phyloP scores from a whole-genome alignment of 2,113 vertebrate genomes.

The Dicaeum eximium region DNA sequence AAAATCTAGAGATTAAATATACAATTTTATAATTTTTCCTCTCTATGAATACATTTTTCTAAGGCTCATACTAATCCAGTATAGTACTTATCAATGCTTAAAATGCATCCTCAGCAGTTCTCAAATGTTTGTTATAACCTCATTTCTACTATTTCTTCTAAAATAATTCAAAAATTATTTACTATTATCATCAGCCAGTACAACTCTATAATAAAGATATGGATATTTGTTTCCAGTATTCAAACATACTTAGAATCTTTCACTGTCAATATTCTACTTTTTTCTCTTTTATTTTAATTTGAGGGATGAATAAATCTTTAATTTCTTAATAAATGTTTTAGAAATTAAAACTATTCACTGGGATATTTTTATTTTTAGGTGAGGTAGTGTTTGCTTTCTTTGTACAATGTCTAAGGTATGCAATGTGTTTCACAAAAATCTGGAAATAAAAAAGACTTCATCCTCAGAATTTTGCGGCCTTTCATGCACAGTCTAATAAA shows the following conservation, averaged over 20 bases:
- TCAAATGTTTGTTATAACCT: neutral
- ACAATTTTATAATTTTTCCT: neutral
- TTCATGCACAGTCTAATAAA: neutral
- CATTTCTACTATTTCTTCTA: neutral
- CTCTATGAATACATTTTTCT: neutral
- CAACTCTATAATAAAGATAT: neutral
- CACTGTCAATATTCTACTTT: neutral
- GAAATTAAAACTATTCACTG: neutral
- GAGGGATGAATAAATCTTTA: neutral
- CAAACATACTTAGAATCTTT: neutral
- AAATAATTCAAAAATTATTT: neutral
- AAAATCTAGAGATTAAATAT: neutral
- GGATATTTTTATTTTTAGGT: neutral
- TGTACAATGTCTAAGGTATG: neutral
- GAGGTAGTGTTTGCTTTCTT: neutral
- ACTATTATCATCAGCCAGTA: neutral
- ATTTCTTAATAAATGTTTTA: neutral
- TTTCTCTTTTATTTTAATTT: neutral
- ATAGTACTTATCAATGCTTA: neutral
- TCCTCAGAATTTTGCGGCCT: neutral
- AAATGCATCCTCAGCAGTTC: neutral
- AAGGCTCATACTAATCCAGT: neutral
- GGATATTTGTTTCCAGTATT: neutral
- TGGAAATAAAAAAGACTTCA: neutral
- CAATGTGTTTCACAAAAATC: neutral